Evolutionary conservation across 1,140 invertebrate species (phyloP).

Genomic region (Palaemon carinicauda): DNA sequence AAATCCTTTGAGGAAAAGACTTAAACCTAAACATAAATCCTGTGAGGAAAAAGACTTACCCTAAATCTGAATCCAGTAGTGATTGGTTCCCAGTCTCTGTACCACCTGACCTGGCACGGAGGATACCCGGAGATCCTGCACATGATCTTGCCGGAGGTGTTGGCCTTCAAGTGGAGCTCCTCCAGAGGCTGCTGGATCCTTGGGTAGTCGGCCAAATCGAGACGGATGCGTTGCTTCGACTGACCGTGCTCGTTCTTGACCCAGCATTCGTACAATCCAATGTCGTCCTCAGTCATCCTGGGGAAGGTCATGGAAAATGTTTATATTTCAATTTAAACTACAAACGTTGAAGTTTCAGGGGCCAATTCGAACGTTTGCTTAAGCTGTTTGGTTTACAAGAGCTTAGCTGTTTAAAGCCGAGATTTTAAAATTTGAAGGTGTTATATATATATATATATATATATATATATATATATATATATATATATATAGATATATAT

Average conservation of each 20-base stretch:
- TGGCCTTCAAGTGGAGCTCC: constrained; percentile 79
- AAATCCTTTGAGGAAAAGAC: too few relatives aligned
- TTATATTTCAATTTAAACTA: too few relatives aligned
- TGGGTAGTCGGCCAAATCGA: constrained; percentile 92
- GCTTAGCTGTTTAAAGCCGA: not conserved
- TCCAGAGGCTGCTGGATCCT: constrained; percentile 80
- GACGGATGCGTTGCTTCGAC: constrained; percentile 78
- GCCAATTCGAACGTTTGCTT: too few relatives aligned
- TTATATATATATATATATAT: too few relatives aligned
- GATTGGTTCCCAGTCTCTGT: constrained; percentile 94
- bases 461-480: too few relatives aligned
- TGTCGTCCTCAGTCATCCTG: constrained; percentile 71
- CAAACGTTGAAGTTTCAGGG: too few relatives aligned
- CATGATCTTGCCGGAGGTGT: constrained; percentile 78
- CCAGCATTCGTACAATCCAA: constrained; percentile 92
- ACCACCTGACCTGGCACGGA: constrained; percentile 92
- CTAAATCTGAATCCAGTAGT: constrained; percentile 63
- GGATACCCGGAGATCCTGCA: constrained; percentile 90
- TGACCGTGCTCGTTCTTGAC: constrained; percentile 93
- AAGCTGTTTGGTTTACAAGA: too few relatives aligned
- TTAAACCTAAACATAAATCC: too few relatives aligned
- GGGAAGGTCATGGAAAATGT: too few relatives aligned
- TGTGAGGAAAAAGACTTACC: constrained; percentile 1
- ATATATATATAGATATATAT: too few relatives aligned
- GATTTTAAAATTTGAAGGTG: not conserved